Conservation (phyloP, 2,797 vertebrate genomes). For the Fringilla coelebs region DNA sequence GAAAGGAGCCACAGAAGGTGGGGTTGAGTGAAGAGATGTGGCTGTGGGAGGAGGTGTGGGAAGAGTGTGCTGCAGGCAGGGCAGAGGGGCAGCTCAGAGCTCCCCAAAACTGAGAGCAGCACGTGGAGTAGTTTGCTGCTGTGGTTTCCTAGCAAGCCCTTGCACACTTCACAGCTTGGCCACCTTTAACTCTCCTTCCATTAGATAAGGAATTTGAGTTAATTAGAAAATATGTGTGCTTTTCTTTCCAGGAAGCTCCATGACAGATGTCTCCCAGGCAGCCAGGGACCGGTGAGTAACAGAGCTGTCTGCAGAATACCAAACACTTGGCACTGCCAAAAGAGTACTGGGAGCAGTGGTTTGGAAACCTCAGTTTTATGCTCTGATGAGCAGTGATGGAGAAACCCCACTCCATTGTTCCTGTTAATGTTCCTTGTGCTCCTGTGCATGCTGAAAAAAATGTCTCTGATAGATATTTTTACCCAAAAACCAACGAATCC, state of each 20-base stretch:
- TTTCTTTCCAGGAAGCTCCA: not conserved
- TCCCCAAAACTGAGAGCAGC: not conserved
- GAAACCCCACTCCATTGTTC: not conserved
- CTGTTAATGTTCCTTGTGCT: not conserved
- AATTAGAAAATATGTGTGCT: not conserved
- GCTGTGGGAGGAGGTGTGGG: not conserved
- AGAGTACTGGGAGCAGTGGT: not conserved
- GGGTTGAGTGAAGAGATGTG: not conserved
- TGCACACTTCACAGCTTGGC: not conserved
- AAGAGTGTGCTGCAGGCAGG: not conserved
- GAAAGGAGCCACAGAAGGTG: not conserved
- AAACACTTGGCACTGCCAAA: not conserved
- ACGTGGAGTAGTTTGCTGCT: not conserved
- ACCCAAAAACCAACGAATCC: not conserved
- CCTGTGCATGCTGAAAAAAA: not conserved
- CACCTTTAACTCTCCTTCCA: not conserved
- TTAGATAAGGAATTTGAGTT: not conserved
- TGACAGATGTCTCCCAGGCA: slow-evolving; percentile 19
- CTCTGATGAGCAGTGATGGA: not conserved
- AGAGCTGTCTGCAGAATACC: not conserved
- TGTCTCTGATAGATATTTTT: not conserved
- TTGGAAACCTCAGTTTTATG: not conserved
- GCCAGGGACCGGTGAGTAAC: slow-evolving; percentile 58
- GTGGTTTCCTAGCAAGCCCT: not conserved
- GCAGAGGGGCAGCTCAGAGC: not conserved